Conservation (phyloP, 1,140 invertebrate species). For the Muscidifurax raptorellus region DNA sequence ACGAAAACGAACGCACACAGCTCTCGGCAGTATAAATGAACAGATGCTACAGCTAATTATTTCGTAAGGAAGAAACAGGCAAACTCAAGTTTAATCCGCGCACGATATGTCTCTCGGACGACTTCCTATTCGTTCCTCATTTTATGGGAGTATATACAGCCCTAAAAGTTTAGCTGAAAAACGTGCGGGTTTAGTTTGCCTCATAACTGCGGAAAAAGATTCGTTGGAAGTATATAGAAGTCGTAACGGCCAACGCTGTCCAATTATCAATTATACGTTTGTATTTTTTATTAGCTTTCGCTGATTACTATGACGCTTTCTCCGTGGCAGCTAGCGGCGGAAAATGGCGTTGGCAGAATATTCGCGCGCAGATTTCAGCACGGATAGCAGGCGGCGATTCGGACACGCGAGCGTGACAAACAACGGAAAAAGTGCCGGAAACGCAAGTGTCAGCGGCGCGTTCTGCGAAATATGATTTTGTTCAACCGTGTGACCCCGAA, state of each 20-base stretch:
- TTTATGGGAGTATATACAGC: background rate
- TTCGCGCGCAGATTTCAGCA: background rate
- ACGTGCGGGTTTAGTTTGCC: too few species aligned
- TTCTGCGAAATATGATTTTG: constrained; percentile 62
- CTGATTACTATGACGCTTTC: constrained; percentile 15
- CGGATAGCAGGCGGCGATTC: background rate
- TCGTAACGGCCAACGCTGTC: background rate
- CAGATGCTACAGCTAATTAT: background rate
- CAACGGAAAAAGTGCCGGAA: constrained; percentile 55
- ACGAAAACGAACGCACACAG: background rate
- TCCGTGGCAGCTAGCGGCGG: background rate
- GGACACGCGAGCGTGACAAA: background rate
- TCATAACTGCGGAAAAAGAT: background rate
- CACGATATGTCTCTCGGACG: background rate
- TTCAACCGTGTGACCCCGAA: constrained; percentile 44
- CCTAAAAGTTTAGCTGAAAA: background rate
- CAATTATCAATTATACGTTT: constrained; percentile 12
- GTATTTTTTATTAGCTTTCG: constrained; percentile 34
- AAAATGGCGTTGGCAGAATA: background rate
- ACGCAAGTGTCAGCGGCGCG: constrained; percentile 52
- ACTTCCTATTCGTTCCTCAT: background rate
- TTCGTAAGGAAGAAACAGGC: background rate
- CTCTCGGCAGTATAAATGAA: background rate
- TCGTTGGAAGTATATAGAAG: background rate
- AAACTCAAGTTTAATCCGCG: too few species aligned